Evolutionary conservation across 2,113 vertebrate species (phyloP).

Genomic region (Mastomys coucha): DNA sequence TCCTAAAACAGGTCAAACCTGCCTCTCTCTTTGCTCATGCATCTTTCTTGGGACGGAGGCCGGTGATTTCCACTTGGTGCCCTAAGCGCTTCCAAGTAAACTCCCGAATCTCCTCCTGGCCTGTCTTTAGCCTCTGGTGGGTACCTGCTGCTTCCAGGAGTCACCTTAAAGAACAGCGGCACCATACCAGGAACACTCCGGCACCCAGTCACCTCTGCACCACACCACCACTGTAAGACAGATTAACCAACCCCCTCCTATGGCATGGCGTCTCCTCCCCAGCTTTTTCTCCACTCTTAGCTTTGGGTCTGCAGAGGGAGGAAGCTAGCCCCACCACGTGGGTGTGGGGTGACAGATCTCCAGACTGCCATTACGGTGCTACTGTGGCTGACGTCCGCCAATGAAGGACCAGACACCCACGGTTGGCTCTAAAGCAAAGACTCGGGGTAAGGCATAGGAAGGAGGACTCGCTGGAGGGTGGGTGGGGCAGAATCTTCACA

Average conservation of each 20-base stretch:
- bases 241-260: not conserved
- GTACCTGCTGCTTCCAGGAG: fast-evolving
- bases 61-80: not conserved
- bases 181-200: not conserved
- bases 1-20: not conserved
- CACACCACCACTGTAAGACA: fast-evolving
- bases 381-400: fast-evolving
- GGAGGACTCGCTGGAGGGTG: fast-evolving
- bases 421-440: fast-evolving
- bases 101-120: not conserved
- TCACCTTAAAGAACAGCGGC: not conserved
- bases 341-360: fast-evolving
- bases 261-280: fast-evolving
- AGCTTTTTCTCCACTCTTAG: not conserved
- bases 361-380: fast-evolving
- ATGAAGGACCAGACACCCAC: not conserved
- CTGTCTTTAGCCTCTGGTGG: not conserved
- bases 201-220: not conserved
- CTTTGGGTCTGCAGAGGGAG: not conserved
- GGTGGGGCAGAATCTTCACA: not conserved
- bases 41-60: not conserved
- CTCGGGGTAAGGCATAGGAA: fast-evolving
- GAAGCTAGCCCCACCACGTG: fast-evolving
- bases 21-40: not conserved
- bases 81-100: not conserved